A percentile compares a stretch with the other conserved stretches of the same genome.
phyloP scores from a whole-genome alignment of 2,797 vertebrate species.

The Heterohyrax brucei region DNA sequence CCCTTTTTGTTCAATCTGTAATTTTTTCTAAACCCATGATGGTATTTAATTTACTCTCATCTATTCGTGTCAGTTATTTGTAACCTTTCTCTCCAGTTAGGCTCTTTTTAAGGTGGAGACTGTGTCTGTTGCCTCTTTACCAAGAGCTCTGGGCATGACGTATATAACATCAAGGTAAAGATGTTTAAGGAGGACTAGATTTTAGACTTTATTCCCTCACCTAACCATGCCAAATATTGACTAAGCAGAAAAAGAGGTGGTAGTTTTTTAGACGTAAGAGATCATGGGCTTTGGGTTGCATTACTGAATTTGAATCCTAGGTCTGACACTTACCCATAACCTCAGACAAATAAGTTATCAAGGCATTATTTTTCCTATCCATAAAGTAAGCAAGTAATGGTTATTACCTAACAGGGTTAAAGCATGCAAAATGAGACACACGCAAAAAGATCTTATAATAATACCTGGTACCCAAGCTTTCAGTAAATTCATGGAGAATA shows the following conservation, averaged over 20 bases:
- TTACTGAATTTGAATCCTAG: not conserved
- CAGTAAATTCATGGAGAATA: not conserved
- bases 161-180: not conserved
- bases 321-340: not conserved
- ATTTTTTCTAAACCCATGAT: not conserved
- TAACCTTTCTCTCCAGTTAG: not conserved
- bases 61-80: not conserved
- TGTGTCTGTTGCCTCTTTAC: not conserved
- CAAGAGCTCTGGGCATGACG: not conserved
- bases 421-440: not conserved
- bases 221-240: not conserved
- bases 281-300: not conserved
- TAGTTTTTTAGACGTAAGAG: slow-evolving; percentile 1
- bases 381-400: not conserved
- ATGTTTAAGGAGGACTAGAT: not conserved
- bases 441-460: not conserved
- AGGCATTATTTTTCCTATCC: not conserved
- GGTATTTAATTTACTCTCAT: not conserved
- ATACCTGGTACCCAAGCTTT: not conserved
- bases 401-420: not conserved
- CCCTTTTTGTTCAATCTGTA: not conserved
- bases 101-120: not conserved
- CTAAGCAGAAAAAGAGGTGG: not conserved
- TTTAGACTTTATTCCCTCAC: not conserved
- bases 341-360: not conserved